phyloP scores from a whole-genome alignment of 2,797 vertebrate genomes.

The Amblyopsis hoosieri region DNA sequence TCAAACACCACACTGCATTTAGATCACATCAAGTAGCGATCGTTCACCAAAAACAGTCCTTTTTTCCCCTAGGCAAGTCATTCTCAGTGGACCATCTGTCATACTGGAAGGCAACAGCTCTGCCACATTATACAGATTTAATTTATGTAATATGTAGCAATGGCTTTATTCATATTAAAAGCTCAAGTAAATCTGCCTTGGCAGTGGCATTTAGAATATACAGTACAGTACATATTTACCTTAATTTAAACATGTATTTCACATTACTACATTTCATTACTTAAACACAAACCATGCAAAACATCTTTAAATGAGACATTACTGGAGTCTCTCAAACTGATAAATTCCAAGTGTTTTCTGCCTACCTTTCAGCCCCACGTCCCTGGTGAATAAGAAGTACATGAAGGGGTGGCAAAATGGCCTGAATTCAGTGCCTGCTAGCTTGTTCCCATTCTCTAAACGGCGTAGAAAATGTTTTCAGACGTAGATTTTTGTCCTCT shows the following conservation, averaged over 20 bases:
- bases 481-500: slow-evolving; percentile 38
- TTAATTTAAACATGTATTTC: no score
- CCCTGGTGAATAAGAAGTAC: slow-evolving; percentile 44
- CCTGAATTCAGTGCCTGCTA: slow-evolving; percentile 55
- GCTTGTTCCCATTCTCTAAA: slow-evolving; percentile 50
- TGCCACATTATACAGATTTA: slow-evolving; percentile 34
- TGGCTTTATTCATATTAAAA: slow-evolving; percentile 14
- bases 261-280: no score
- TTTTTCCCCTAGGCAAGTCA: slow-evolving; percentile 46
- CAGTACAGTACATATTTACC: no score
- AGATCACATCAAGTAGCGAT: slow-evolving; percentile 36
- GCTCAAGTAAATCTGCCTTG: neutral
- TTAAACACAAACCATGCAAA: no score
- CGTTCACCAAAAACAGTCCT: slow-evolving; percentile 50
- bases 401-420: slow-evolving; percentile 29
- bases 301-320: slow-evolving; percentile 16
- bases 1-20: slow-evolving; percentile 19
- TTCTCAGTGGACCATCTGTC: slow-evolving; percentile 56
- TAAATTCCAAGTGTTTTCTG: slow-evolving; percentile 43
- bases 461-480: slow-evolving; percentile 47
- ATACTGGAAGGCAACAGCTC: slow-evolving; percentile 46
- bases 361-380: slow-evolving; percentile 35
- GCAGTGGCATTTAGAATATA: no score
- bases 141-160: slow-evolving; percentile 17
- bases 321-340: slow-evolving; percentile 25